Base-by-base conservation (phyloP, 1,140 invertebrate genomes). In the Rhynchophorus ferrugineus region DNA sequence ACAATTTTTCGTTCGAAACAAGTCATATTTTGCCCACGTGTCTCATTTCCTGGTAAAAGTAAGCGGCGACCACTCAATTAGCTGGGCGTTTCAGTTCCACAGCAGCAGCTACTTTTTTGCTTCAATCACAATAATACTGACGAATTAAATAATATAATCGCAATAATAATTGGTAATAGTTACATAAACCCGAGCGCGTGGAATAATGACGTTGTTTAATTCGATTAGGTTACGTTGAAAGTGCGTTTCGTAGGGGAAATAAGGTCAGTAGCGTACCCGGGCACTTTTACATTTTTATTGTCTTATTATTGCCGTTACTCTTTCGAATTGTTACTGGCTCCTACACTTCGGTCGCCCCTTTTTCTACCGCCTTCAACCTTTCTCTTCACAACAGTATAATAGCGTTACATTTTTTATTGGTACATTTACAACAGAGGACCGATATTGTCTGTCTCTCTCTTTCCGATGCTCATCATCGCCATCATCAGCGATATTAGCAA, bases 141-240 rank as follows among this genome's bases (percentile, higher is more conserved):
- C 43, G 41, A 45, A 52, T 52, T 52, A 45, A 52, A 52, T 45
- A 43, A 52, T 22, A 39, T 52, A n/a, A n/a, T n/a, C n/a, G n/a
- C n/a, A 52, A 51, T 44, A 42, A 51, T 51, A 44, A 51, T 51
- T 51, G 49, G 49, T 46, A 52, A 52, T 52, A 45, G 50, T 46
- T 52, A 52, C 50, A 52, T 52, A 52, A 52, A 39, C 50, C 19
- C 34, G 34, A 17, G 13, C 37, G 49, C 6, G 35, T 11, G 36
- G 37, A 44, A 51, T 51, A 51, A 44, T 20, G 22, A 8, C 19
- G 37, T 44, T 51, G 41, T 51, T 33, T 44, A 51, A 44, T 51
- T 44, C 49, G 49, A 51, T 51, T 51, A 51, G 44, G 41, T 51
- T 51, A 44, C 38, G 49, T 51, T 37, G 49, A 51, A 51, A 51